Evolutionary conservation across 2,797 vertebrate genomes (phyloP).

Genomic region (Crocodylus rhombifer): DNA sequence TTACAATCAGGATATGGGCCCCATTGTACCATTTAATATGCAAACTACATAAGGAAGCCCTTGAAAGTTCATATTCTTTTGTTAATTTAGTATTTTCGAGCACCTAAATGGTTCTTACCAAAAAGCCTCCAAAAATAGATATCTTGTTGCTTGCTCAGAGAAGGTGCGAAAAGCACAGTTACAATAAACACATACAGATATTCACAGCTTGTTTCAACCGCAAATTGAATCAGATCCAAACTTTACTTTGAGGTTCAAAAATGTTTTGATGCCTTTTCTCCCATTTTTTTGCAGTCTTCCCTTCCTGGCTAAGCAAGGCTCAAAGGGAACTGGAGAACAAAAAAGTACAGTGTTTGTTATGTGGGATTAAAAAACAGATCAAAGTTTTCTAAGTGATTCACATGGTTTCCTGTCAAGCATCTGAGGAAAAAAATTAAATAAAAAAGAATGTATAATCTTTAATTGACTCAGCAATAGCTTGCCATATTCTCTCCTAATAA

Average conservation of each 20-base stretch:
- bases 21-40: rapidly evolving
- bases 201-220: too few species aligned
- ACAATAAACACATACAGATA: background rate
- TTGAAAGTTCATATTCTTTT: background rate
- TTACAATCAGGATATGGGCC: background rate
- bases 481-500: too few species aligned
- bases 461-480: background rate
- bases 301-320: background rate
- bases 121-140: background rate
- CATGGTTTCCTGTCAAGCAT: too few species aligned
- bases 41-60: rapidly evolving
- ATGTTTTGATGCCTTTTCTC: background rate
- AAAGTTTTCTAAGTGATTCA: background rate
- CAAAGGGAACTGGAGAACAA: background rate
- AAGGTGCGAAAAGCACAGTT: background rate
- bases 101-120: background rate
- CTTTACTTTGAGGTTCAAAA: background rate
- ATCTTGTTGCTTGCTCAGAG: too few species aligned
- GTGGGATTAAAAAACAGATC: too few species aligned
- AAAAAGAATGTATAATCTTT: background rate
- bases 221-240: background rate
- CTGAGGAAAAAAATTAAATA: background rate
- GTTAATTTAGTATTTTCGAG: too few species aligned
- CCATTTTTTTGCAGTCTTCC: background rate
- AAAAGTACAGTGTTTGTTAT: rapidly evolving